Evolutionary conservation across 2,113 vertebrate genomes (phyloP), one percentile per base, ranked within the genome.

Genomic region (Notothenia rossii): DNA sequence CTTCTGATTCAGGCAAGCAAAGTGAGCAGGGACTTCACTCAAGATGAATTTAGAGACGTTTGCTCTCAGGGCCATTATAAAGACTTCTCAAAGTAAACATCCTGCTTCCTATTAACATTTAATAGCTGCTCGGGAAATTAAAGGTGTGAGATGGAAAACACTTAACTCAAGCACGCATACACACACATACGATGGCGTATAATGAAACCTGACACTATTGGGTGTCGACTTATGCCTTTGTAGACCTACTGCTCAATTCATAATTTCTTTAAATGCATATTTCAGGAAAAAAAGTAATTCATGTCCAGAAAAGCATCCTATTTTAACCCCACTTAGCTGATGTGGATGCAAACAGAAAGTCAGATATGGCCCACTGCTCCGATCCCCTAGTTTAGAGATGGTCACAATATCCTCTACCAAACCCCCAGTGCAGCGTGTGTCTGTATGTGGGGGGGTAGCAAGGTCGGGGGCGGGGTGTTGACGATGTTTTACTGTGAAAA

Each of bases 361-460:
- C 2, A 54, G 60, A 55, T 72, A 40, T 85, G 82, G 64, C 84
- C 72, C 51, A 76, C 69, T 81, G 81, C 81, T 69, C 75, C 73
- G 62, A 79, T 78, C 62, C 20, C 59, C 45, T 29, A 4, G 29
- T 29, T 29, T 29, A 4, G 36, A 80, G 59, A 72, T 40, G 66
- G 82, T 88, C 70, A 53, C 77, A 75, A 81, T 79, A 61, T 66
- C 56, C 79, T 76, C 70, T 79, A 64, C 73, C 61, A 81, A 83
- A 65, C 81, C 58, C 63, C 69, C 59, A 55, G 51, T 5, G 64
- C 55, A 5, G 64, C 15, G 43, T 72, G 59, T 74, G 71, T 81
- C 63, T 88, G 68, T 43, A 25, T 62, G 18, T 62, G 33, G 14
- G 58, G 13, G 15, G 40, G 10, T 1, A 22, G 6, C 10, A 12